Percentiles rank a stretch among this genome's conserved stretches.
These are phyloP conservation scores for Tilapia sparmanii DNA, from an alignment of 2,113 vertebrate genomes.

Conservation along the genomic window DNA sequence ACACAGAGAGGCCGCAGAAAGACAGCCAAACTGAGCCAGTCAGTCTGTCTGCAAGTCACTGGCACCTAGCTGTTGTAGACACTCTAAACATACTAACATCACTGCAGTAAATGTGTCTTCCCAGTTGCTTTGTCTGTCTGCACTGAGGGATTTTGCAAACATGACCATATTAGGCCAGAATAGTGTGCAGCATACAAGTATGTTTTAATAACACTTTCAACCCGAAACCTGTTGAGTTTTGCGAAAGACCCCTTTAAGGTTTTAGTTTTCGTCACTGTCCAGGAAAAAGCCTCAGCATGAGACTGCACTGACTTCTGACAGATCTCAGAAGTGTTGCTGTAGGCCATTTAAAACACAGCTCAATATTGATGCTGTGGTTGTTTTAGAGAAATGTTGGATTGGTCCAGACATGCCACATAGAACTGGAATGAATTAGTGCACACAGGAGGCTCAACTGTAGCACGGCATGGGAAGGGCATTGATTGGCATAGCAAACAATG, in stretches of 20 bases:
- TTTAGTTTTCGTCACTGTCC: constrained; percentile 26
- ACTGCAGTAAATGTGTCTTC: constrained; percentile 24
- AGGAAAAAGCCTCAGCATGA: background rate
- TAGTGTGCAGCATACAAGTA: background rate
- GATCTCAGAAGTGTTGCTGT: constrained; percentile 11
- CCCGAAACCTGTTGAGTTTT: constrained; percentile 2
- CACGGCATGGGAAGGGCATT: background rate
- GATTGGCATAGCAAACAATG: background rate
- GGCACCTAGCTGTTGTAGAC: constrained; percentile 51
- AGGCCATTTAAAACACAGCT: constrained; percentile 44
- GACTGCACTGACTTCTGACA: background rate
- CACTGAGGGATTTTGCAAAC: constrained; percentile 15
- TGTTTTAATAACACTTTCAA: constrained; percentile 38
- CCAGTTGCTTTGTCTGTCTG: background rate
- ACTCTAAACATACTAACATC: constrained; percentile 40
- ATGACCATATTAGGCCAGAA: constrained; percentile 38
- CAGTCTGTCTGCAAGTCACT: constrained; percentile 50
- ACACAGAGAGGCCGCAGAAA: background rate
- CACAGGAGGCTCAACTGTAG: background rate
- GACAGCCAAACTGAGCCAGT: background rate
- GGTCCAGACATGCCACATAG: background rate
- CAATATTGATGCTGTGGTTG: background rate
- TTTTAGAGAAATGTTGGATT: background rate
- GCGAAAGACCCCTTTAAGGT: background rate
- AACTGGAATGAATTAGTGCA: background rate